A percentile compares a stretch with the other conserved stretches of the same genome.
Evolutionary conservation across 2,113 vertebrate species (phyloP).

Genomic region (Lucifuga dentata): DNA sequence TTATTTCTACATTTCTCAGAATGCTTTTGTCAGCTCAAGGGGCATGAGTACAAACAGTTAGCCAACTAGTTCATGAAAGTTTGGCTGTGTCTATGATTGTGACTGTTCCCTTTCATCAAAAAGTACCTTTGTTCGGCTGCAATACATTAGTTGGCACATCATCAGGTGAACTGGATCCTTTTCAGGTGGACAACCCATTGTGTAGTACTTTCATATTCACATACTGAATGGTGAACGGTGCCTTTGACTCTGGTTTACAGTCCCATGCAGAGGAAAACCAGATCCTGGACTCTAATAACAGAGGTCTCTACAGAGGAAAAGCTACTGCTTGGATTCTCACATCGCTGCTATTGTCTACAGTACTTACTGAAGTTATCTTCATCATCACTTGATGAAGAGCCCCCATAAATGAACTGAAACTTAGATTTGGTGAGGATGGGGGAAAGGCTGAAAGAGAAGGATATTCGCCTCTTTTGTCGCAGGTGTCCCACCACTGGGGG

Average conservation of each 20-base stretch:
- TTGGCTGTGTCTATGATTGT: background rate
- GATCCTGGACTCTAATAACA: slow-evolving; percentile 11
- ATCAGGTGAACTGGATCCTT: background rate
- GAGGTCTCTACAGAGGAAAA: background rate
- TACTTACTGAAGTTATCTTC: slow-evolving; percentile 92
- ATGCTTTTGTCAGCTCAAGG: background rate
- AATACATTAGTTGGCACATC: background rate
- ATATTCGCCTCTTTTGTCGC: slow-evolving; percentile 88
- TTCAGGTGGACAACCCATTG: background rate
- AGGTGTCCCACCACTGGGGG: slow-evolving; percentile 81
- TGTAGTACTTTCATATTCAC: background rate
- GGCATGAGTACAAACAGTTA: background rate
- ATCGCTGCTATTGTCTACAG: slow-evolving; percentile 42
- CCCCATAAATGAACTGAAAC: slow-evolving; percentile 86
- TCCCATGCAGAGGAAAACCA: background rate
- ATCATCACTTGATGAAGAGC: slow-evolving; percentile 93
- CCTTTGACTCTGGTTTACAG: background rate
- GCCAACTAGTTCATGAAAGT: background rate
- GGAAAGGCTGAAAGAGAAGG: slow-evolving; percentile 94
- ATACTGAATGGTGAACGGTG: background rate
- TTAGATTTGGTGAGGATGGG: slow-evolving; percentile 93
- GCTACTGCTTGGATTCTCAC: slow-evolving; percentile 20
- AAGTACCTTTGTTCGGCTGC: background rate
- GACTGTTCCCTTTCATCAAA: background rate
- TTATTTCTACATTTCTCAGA: background rate